Base-by-base conservation (phyloP, 1,140 invertebrate species). In the Drosophila oshimai region DNA sequence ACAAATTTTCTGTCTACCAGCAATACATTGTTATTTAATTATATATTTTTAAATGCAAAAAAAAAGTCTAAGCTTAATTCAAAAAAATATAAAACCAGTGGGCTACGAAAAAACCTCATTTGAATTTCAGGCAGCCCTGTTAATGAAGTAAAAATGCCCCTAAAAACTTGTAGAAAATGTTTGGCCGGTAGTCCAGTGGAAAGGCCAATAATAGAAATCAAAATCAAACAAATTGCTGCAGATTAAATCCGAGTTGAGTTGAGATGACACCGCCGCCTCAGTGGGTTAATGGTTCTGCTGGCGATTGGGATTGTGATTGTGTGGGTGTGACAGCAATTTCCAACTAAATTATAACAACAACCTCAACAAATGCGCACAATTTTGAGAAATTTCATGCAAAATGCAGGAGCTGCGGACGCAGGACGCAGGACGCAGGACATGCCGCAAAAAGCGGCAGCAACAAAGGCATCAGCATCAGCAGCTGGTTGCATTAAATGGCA, bases 321-420 rank as follows among this genome's bases (percentile, higher is more conserved):
- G 28, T 64, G 69, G 17, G 42, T 74, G 74, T 84, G 65, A 75
- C 70, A 79, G 72, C 71, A 79, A 86, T 84, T 69, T 79, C 67
- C 65, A 86, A 75, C 80, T 86, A 84, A 86, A 84, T 86, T 86
- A 86, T 86, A 84, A 75, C 80, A 80, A 74, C 74, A 75, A 86
- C 71, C 80, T 75, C 80, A 84, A 84, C 80, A 74, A 86, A 83
- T 78, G 64, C 74, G 41, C 64, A 72, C 41, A 79, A 68, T 84
- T 79, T 84, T 79, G 75, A 79, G 80, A 86, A 86, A 86, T 84
- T 79, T 75, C 60, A 80, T 86, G 80, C 80, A 86, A 86, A 84
- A 84, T 84, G 72, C 75, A 84, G 61, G 61, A 60, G 80, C 75
- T 72, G 13, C 20, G 44, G 41, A 17, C 57, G 45, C 44, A 20